Evolutionary conservation across 2,113 vertebrate species (phyloP).

Genomic region (Ancistrus triradiatus): DNA sequence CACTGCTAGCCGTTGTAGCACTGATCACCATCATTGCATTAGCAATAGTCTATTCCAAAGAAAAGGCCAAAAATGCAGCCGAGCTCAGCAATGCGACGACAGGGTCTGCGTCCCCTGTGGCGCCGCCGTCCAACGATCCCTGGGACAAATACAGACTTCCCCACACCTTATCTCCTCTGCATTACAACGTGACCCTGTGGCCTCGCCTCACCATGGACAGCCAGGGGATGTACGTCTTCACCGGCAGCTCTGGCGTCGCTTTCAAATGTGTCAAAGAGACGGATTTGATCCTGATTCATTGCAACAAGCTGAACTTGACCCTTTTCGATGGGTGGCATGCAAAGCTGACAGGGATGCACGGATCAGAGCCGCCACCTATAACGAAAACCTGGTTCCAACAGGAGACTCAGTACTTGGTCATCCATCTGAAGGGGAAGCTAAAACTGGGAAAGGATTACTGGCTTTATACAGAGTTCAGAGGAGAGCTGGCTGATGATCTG

Average conservation of each 20-base stretch:
- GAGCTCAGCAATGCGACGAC: not conserved
- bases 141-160: constrained; percentile 86
- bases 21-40: constrained; percentile 77
- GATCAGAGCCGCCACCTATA: constrained; percentile 35
- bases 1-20: constrained; percentile 62
- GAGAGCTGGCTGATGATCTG: constrained; percentile 85
- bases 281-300: constrained; percentile 82
- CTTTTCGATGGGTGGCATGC: constrained; percentile 1
- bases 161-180: constrained; percentile 58
- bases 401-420: constrained; percentile 78
- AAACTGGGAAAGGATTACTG: constrained; percentile 52
- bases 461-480: constrained; percentile 70
- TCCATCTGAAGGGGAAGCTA: constrained; percentile 61
- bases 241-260: constrained; percentile 69
- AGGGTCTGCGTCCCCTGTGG: not conserved
- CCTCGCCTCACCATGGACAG: constrained; percentile 62
- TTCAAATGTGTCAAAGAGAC: constrained; percentile 75
- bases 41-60: constrained; percentile 76
- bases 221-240: constrained; percentile 72
- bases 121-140: constrained; percentile 26
- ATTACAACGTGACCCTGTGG: constrained; percentile 75
- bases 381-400: constrained; percentile 58
- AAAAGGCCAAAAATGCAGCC: constrained; percentile 62
- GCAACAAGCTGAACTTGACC: constrained; percentile 81
- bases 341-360: not conserved